Base-by-base conservation (phyloP, 2,888 invertebrate species). In the Dolomedes plantarius region DNA sequence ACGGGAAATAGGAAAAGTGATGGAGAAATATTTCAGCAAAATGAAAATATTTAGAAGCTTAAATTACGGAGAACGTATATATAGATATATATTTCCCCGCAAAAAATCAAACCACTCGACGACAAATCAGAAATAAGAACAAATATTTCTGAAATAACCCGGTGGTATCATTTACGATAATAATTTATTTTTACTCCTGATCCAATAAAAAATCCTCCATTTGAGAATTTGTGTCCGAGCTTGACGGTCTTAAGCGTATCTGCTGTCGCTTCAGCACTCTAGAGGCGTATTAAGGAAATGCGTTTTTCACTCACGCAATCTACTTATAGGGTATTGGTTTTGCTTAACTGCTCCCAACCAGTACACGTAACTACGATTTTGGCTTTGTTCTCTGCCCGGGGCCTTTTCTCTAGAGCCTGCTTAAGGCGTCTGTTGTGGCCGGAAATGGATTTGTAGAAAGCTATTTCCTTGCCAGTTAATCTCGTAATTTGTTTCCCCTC, bases 361-460 rank as follows among this genome's bases (percentile, higher is more conserved):
- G 65, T 31, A 75, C 75, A 76, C 82, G 76, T 82, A 76, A 16
- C 65, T 16, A 27, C 72, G 73, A 80, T 73, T 69, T 72, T 69
- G 56, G 82, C 71, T 75, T 82, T 82, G 82, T 82, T 82, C 71
- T 76, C 31, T 65, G 82, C 76, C 69, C 29, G 5, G 46, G 71
- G 65, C 46, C 23, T 28, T 19, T 13, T 82, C 82, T 76, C 82
- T 19, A 72, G 76, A 76, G 82, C 46, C 75, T 41, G 71, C 82
- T 82, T 82, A 65, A 76, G 41, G 82, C 82, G 82, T 75, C 71
- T 82, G 69, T 64, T 76, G 82, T 56, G 75, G 82, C 69, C 71
- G 31, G 82, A 76, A 82, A 82, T 82, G 76, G 82, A 82, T 76
- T 82, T 82, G 82, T 76, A 76, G 82, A 82, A 82, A 82, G 82